Conservation (phyloP, 1,140 invertebrate species). For the Drosophila auraria region DNA sequence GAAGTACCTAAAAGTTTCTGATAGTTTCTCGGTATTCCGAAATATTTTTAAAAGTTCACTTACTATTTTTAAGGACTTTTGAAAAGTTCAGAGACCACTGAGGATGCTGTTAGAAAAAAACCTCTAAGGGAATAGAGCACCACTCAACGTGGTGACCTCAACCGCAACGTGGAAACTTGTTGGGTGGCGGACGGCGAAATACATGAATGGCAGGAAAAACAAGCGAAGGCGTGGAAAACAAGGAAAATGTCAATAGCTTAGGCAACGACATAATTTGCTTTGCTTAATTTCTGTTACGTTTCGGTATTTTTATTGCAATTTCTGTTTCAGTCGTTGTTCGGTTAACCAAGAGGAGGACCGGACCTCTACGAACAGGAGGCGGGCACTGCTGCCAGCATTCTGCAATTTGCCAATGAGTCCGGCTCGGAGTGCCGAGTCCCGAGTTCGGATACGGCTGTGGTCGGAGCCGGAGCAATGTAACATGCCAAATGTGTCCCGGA, state of each 20-base stretch:
- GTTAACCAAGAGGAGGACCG: constrained; percentile 23
- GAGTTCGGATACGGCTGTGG: constrained; percentile 52
- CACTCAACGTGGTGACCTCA: constrained; percentile 49
- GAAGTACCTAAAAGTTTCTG: too few relatives aligned
- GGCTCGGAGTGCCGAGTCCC: neutral
- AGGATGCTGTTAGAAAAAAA: constrained; percentile 12
- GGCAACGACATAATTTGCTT: constrained; percentile 77
- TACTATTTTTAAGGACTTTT: constrained; percentile 20
- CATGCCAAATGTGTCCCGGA: constrained; percentile 82
- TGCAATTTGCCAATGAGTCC: constrained; percentile 49
- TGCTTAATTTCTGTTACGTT: constrained; percentile 78
- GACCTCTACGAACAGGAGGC: neutral
- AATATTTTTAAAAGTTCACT: neutral
- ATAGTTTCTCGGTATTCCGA: too few relatives aligned
- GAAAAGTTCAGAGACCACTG: neutral
- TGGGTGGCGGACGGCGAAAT: neutral
- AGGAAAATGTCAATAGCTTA: constrained; percentile 71
- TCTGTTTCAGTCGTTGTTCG: constrained; percentile 54
- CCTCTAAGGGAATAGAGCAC: constrained; percentile 14
- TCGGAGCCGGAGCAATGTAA: constrained; percentile 70
- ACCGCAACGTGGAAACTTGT: constrained; percentile 36
- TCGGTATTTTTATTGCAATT: constrained; percentile 81
- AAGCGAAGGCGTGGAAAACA: constrained; percentile 25
- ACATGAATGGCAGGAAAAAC: constrained; percentile 18
- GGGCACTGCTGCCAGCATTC: constrained; percentile 18